These are phyloP conservation scores for Diarsia brunnea DNA, from an alignment of 2,888 invertebrate genomes.

Conservation along the genomic window DNA sequence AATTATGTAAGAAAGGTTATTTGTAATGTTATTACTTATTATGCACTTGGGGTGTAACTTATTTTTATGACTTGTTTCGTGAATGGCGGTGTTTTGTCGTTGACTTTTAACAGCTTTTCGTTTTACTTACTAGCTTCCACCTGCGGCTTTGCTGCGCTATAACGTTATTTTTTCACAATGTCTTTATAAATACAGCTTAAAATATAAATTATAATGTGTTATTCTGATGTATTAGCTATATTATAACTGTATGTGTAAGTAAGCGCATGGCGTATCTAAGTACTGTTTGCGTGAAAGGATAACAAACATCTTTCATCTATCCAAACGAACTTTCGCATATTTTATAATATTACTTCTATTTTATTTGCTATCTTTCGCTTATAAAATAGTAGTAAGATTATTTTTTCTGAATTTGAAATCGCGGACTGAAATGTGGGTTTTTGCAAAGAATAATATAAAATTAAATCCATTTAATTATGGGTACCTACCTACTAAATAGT, in stretches of 20 bases:
- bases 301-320: neutral
- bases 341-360: no score
- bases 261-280: no score
- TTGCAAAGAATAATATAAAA: neutral
- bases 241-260: no score
- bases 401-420: neutral
- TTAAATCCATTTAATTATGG: neutral
- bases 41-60: slow-evolving; percentile 34
- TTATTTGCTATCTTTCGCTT: no score
- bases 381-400: neutral
- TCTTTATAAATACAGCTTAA: neutral
- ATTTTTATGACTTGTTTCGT: slow-evolving; percentile 34
- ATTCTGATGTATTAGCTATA: no score
- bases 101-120: neutral
- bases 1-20: slow-evolving; percentile 43
- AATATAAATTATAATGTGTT: neutral
- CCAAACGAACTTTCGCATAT: neutral
- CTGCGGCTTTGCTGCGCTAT: neutral
- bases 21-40: slow-evolving; percentile 52
- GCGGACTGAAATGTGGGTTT: no score
- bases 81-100: slow-evolving; percentile 4
- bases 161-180: neutral
- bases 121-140: neutral
- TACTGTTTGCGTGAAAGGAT: neutral
- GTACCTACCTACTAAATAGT: neutral